phyloP scores from a whole-genome alignment of 2,888 invertebrate genomes.

The Leptinotarsa tumamoca region DNA sequence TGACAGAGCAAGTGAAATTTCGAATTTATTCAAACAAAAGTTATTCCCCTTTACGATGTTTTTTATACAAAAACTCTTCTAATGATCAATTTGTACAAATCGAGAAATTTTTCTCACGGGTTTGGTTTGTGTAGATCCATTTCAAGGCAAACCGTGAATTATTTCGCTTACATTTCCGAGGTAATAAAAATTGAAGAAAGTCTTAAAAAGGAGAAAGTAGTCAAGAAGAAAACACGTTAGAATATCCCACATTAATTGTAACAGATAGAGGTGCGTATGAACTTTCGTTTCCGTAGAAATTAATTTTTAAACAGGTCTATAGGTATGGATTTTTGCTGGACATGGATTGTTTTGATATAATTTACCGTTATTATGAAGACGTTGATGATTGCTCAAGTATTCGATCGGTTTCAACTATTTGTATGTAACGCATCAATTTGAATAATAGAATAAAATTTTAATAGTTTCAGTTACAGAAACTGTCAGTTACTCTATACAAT shows the following conservation, averaged over 20 bases:
- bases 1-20: too few species aligned
- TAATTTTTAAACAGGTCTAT: background rate
- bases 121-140: background rate
- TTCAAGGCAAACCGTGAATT: background rate
- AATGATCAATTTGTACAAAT: too few species aligned
- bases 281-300: slow-evolving; percentile 10
- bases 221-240: slow-evolving; percentile 9
- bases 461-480: too few species aligned
- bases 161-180: background rate
- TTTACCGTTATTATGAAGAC: background rate
- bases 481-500: too few species aligned
- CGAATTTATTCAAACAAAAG: too few species aligned
- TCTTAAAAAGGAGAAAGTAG: slow-evolving; percentile 11
- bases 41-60: too few species aligned
- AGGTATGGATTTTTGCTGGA: background rate
- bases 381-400: background rate
- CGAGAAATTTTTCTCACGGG: too few species aligned
- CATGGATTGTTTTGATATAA: background rate
- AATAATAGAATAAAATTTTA: too few species aligned
- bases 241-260: slow-evolving; percentile 12
- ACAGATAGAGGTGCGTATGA: background rate
- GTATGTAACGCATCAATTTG: too few species aligned
- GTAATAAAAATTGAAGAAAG: slow-evolving; percentile 7
- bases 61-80: too few species aligned
- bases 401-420: background rate